Conservation (phyloP, 2,888 invertebrate species). For the Lasioglossum pauxillum region DNA sequence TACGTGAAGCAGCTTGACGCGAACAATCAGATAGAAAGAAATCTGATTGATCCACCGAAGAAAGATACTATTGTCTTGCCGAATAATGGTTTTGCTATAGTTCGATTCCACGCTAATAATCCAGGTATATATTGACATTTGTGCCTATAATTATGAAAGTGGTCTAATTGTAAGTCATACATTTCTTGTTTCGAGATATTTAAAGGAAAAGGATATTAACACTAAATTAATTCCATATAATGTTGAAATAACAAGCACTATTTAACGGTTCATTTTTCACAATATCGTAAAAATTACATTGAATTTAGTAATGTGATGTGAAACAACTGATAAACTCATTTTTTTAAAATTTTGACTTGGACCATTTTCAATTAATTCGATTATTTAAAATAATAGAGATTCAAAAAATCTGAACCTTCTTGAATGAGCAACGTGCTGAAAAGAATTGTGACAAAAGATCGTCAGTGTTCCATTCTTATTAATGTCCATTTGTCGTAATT, state of each 20-base stretch:
- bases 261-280: too few species aligned
- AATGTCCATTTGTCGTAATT: background rate
- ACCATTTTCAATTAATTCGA: too few species aligned
- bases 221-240: too few species aligned
- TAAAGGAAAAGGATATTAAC: too few species aligned
- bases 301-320: too few species aligned
- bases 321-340: too few species aligned
- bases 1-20: conserved; percentile 86
- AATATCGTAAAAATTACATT: too few species aligned
- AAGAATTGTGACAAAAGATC: background rate
- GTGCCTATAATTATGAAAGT: too few species aligned
- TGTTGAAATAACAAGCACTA: too few species aligned
- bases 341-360: too few species aligned
- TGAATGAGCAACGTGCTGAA: background rate
- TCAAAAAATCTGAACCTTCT: background rate
- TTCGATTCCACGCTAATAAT: conserved; percentile 94
- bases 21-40: conserved; percentile 87
- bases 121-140: conserved; percentile 88
- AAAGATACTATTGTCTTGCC: conserved; percentile 96
- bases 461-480: background rate
- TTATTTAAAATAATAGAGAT: background rate
- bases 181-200: too few species aligned
- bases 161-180: too few species aligned
- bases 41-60: conserved; percentile 90
- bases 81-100: conserved; percentile 94